phyloP scores from a whole-genome alignment of 2,113 vertebrate genomes.

The Megalops atlanticus region DNA sequence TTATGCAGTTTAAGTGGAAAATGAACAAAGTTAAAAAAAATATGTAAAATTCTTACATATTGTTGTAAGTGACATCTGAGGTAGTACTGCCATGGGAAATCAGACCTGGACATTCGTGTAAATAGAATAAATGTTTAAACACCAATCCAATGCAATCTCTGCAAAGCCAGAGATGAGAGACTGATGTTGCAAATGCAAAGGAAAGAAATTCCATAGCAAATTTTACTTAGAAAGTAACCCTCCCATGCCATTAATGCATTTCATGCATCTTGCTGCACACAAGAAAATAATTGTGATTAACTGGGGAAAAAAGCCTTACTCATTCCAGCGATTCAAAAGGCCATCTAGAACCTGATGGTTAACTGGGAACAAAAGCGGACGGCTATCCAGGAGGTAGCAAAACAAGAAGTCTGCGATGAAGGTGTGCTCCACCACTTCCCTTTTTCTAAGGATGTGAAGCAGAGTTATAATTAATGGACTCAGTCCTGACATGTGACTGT shows the following conservation, averaged over 20 bases:
- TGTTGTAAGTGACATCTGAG: conserved; percentile 1
- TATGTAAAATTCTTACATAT: conserved; percentile 5
- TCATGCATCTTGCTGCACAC: too few relatives aligned
- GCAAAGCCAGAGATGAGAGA: not conserved
- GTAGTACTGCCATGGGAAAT: conserved; percentile 25
- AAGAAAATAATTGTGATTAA: not conserved
- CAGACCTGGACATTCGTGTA: not conserved
- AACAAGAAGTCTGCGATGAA: conserved; percentile 26
- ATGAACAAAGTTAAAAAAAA: not conserved
- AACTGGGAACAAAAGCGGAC: not conserved
- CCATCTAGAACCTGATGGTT: not conserved
- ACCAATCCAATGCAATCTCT: not conserved
- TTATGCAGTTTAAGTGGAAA: not conserved
- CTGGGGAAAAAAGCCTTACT: not conserved
- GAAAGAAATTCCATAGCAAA: not conserved
- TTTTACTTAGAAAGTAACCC: too few relatives aligned
- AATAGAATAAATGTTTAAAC: not conserved
- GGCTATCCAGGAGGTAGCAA: conserved; percentile 7
- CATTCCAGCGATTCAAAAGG: conserved; percentile 24
- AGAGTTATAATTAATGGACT: not conserved
- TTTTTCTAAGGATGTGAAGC: not conserved
- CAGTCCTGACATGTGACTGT: not conserved
- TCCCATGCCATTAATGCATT: too few relatives aligned
- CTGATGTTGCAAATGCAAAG: not conserved
- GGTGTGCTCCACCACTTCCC: not conserved